Conservation (phyloP, 2,113 vertebrate species). For the Orycteropus afer region DNA sequence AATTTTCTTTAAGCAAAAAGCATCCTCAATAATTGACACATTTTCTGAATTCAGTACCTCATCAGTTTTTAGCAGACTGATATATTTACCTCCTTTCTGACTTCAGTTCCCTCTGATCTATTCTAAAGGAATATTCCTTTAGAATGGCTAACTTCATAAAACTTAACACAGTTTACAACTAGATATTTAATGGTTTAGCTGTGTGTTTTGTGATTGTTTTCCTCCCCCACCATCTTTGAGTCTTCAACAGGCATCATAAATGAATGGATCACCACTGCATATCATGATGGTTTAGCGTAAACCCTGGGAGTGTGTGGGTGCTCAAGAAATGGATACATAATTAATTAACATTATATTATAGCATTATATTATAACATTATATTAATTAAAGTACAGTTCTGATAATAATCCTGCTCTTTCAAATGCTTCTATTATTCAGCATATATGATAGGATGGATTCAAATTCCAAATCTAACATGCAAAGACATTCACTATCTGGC, state of each 20-base stretch:
- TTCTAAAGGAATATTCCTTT: neutral
- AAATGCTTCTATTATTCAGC: neutral
- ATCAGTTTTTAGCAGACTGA: neutral
- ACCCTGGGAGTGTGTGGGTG: neutral
- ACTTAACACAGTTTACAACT: neutral
- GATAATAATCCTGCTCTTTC: neutral
- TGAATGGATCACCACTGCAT: neutral
- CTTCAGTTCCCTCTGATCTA: neutral
- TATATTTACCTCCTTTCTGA: neutral
- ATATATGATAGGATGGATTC: neutral
- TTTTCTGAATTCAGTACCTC: neutral
- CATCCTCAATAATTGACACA: neutral
- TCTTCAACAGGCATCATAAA: neutral
- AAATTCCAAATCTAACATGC: neutral
- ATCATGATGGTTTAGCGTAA: neutral
- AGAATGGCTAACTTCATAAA: neutral
- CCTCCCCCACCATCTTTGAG: neutral
- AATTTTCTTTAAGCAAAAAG: neutral
- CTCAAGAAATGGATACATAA: neutral
- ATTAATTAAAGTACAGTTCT: neutral
- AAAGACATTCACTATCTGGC: neutral
- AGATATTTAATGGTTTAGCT: neutral
- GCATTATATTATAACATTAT: no score
- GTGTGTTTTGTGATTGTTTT: neutral
- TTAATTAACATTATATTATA: neutral